These are phyloP conservation scores for Calyptommatus sinebrachiatus DNA, from an alignment of 2,113 vertebrate species.

Conservation along the genomic window DNA sequence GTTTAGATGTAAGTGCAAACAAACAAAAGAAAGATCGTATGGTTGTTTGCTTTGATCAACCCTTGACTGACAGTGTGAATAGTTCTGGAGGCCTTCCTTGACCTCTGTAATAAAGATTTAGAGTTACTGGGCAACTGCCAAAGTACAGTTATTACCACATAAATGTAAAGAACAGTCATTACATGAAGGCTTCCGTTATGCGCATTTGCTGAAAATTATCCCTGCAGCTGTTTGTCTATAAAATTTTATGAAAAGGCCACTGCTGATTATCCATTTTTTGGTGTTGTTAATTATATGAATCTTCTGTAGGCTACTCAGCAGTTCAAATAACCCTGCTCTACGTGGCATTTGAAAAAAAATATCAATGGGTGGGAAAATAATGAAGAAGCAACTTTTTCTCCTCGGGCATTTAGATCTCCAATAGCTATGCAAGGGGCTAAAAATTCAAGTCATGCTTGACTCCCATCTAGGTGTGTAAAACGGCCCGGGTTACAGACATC, in stretches of 20 bases:
- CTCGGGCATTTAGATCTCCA: background rate
- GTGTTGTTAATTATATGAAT: background rate
- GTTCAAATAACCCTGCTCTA: background rate
- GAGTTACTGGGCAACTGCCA: conserved; percentile 6
- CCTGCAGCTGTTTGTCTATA: background rate
- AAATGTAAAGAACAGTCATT: conserved; percentile 2
- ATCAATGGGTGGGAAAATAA: background rate
- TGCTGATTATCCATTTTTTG: background rate
- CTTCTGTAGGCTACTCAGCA: background rate
- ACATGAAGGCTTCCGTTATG: background rate
- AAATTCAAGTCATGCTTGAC: background rate
- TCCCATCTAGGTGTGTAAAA: background rate
- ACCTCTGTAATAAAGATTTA: background rate
- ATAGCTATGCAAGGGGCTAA: background rate
- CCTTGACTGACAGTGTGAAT: background rate
- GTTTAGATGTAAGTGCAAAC: background rate
- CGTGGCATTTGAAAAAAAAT: background rate
- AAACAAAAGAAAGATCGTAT: background rate
- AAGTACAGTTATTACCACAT: conserved; percentile 3
- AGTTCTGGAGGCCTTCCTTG: conserved; percentile 4
- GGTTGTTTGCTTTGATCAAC: background rate
- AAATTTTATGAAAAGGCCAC: background rate
- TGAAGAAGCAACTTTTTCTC: too few species aligned
- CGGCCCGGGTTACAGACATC: background rate
- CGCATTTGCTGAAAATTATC: background rate